Evolutionary conservation across 2,888 invertebrate genomes (phyloP).

Genomic region (Marronus borbonicus): DNA sequence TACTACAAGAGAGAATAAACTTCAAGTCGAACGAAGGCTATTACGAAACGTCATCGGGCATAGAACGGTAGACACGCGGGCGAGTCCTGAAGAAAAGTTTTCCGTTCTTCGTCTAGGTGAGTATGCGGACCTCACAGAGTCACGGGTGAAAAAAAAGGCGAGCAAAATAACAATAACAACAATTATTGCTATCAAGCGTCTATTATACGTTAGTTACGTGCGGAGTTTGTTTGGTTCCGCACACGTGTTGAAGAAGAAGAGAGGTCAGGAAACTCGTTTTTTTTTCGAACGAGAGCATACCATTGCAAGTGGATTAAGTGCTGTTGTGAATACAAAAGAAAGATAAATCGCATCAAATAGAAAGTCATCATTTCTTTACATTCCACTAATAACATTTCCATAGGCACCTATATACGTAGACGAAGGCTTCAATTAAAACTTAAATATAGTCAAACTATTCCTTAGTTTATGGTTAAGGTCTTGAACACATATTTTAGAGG

Average conservation of each 20-base stretch:
- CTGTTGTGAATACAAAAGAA: neutral
- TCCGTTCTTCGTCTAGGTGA: neutral
- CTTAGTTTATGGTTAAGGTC: no score
- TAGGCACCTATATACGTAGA: no score
- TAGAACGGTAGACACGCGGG: neutral
- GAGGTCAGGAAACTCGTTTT: constrained; percentile 9
- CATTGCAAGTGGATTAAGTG: neutral
- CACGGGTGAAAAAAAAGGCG: neutral
- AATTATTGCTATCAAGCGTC: constrained; percentile 20
- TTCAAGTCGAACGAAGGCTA: neutral
- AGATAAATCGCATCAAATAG: no score
- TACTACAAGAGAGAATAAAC: neutral
- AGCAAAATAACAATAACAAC: constrained; percentile 14
- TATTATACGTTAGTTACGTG: constrained; percentile 31
- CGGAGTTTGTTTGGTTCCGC: constrained; percentile 24
- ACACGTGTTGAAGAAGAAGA: constrained; percentile 12
- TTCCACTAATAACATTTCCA: no score
- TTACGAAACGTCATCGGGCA: neutral
- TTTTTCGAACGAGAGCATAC: neutral
- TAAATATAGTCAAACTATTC: no score
- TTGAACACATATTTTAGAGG: no score
- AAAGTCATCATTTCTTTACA: no score
- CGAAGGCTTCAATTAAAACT: no score
- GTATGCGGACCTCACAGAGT: constrained; percentile 14
- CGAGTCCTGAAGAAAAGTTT: constrained; percentile 1